These are phyloP conservation scores for Blomia tropicalis DNA, from an alignment of 2,888 invertebrate species.

Conservation along the genomic window DNA sequence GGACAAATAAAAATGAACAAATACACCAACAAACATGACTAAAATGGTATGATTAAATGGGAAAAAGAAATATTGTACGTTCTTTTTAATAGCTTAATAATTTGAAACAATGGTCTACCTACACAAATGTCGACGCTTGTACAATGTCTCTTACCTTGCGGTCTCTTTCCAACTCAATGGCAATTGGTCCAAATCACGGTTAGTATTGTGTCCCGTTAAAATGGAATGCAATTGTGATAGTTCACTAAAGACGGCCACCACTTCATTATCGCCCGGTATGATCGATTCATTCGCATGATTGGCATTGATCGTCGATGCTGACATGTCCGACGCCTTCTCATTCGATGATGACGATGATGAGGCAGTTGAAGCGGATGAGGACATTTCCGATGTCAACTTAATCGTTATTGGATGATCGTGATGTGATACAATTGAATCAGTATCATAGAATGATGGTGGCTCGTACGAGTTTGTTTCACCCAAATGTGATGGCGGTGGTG, in stretches of 20 bases:
- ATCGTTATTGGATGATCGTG: slow-evolving; percentile 2
- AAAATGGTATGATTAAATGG: too few species aligned
- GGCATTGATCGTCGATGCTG: neutral
- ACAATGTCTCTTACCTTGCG: slow-evolving; percentile 48
- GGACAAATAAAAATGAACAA: too few species aligned
- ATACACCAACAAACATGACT: too few species aligned
- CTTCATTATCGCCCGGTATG: slow-evolving; percentile 43
- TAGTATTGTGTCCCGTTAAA: too few species aligned
- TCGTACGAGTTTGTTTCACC: too few species aligned
- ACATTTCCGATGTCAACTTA: neutral
- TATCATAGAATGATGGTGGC: too few species aligned
- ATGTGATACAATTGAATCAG: too few species aligned
- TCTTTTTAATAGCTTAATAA: neutral
- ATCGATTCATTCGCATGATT: neutral
- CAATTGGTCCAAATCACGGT: slow-evolving; percentile 47
- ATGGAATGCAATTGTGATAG: slow-evolving; percentile 82
- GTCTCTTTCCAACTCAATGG: slow-evolving; percentile 99
- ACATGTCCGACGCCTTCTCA: neutral
- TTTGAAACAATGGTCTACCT: too few species aligned
- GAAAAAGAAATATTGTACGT: too few species aligned
- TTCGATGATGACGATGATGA: neutral
- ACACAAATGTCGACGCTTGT: too few species aligned
- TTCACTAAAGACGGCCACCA: slow-evolving; percentile 89
- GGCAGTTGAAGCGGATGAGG: neutral
- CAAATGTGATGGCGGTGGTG: too few species aligned